phyloP scores from a whole-genome alignment of 2,797 vertebrate species.

The Threskiornis aethiopicus region DNA sequence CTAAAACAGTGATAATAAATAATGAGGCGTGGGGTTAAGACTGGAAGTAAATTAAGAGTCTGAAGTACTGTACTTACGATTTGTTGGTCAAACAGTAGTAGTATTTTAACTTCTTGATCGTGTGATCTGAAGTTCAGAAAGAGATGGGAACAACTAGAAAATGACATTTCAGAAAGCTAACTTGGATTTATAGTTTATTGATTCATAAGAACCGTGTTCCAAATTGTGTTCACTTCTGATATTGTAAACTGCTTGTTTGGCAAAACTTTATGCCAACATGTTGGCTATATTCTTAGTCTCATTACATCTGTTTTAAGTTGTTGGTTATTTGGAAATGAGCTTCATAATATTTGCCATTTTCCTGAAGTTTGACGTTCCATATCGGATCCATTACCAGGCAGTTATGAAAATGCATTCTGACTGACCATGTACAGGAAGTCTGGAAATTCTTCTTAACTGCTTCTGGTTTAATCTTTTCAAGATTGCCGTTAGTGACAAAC shows the following conservation, averaged over 20 bases:
- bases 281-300: conserved; percentile 33
- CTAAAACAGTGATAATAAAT: background rate
- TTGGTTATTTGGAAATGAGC: conserved; percentile 44
- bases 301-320: conserved; percentile 56
- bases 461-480: conserved; percentile 48
- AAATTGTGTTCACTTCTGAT: conserved; percentile 36
- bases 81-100: conserved; percentile 28
- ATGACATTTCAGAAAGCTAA: background rate
- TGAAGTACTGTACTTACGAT: background rate
- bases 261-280: background rate
- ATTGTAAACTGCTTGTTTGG: conserved; percentile 49
- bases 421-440: conserved; percentile 33
- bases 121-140: conserved; percentile 35
- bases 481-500: background rate
- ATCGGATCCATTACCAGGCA: conserved; percentile 33
- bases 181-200: conserved; percentile 2
- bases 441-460: conserved; percentile 22
- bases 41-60: background rate
- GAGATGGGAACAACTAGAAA: conserved; percentile 22
- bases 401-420: conserved; percentile 40
- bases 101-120: background rate
- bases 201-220: conserved; percentile 29
- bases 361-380: background rate
- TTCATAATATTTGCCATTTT: conserved; percentile 52
- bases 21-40: background rate